Percentiles rank a stretch among this genome's conserved stretches.
phyloP scores from a whole-genome alignment of 1,140 invertebrate genomes.

The Trachymyrmex septentrionalis region DNA sequence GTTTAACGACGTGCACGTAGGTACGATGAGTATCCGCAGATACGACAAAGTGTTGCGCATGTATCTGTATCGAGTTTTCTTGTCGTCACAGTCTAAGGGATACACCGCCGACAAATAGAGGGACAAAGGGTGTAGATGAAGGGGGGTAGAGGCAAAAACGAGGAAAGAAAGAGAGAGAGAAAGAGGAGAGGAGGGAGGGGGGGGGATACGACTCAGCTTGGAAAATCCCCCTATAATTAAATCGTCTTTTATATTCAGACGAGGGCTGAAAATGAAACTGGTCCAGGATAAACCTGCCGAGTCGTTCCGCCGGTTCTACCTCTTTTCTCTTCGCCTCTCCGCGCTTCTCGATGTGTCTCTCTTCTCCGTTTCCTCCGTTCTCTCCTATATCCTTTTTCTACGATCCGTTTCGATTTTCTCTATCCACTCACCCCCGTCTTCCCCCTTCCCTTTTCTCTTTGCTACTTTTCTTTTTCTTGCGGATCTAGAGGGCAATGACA shows the following conservation, averaged over 20 bases:
- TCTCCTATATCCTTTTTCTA: constrained; percentile 3
- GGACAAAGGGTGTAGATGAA: constrained; percentile 5
- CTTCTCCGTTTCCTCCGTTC: not conserved
- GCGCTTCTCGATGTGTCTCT: constrained; percentile 11
- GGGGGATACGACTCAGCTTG: constrained; percentile 54
- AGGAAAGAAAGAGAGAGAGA: not conserved
- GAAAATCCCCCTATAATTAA: constrained; percentile 82
- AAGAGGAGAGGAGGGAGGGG: not conserved
- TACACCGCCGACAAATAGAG: constrained; percentile 54
- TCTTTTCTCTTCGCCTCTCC: not conserved
- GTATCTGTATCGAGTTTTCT: constrained; percentile 9
- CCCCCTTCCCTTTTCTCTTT: not conserved
- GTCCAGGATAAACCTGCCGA: constrained; percentile 73
- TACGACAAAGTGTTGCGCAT: not conserved
- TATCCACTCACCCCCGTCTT: not conserved
- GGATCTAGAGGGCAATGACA: constrained; percentile 55
- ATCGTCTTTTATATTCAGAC: constrained; percentile 82
- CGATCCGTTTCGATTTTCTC: constrained; percentile 10
- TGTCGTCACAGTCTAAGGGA: constrained; percentile 35
- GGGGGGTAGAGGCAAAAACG: constrained; percentile 17
- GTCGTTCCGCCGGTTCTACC: constrained; percentile 61
- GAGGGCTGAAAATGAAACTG: constrained; percentile 76
- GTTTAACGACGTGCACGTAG: constrained; percentile 15
- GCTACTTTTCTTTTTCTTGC: constrained; percentile 7
- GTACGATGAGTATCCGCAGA: not conserved